Percentiles rank a stretch among this genome's conserved stretches.
phyloP scores from a whole-genome alignment of 2,888 invertebrate genomes.

The Drosophila mimica region DNA sequence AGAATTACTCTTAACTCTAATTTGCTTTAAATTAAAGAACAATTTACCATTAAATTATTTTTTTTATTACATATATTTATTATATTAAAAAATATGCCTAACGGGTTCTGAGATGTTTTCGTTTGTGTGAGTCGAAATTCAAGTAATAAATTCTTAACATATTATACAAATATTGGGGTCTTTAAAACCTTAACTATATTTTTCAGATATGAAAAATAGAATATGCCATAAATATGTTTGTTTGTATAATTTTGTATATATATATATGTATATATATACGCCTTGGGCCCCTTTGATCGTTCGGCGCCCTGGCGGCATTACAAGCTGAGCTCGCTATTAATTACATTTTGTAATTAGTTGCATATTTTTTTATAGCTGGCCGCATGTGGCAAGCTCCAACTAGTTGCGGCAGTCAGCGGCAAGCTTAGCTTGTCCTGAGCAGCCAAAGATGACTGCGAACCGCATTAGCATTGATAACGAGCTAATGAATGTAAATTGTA shows the following conservation, averaged over 20 bases:
- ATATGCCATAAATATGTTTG: background rate
- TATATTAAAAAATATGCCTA: no score
- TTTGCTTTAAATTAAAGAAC: background rate
- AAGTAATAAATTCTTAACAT: no score
- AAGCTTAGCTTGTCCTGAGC: conserved; percentile 38
- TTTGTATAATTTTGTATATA: background rate
- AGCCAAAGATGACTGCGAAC: conserved; percentile 50
- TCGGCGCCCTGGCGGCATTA: conserved; percentile 57
- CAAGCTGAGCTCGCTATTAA: conserved; percentile 74
- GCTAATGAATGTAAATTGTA: conserved; percentile 84
- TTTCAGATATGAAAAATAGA: background rate
- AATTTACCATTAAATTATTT: background rate
- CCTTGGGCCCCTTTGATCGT: conserved; percentile 16
- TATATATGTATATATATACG: background rate
- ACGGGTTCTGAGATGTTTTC: no score
- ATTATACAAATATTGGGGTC: background rate
- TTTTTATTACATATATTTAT: no score
- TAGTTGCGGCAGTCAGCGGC: conserved; percentile 10
- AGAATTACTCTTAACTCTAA: background rate
- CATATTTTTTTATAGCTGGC: conserved; percentile 60
- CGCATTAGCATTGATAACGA: conserved; percentile 83
- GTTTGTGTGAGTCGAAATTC: no score
- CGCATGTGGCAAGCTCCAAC: conserved; percentile 45
- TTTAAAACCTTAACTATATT: background rate
- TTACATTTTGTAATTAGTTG: conserved; percentile 83